Evolutionary conservation across 2,888 invertebrate species (phyloP).

Genomic region (Cataglyphis altisquamis): DNA sequence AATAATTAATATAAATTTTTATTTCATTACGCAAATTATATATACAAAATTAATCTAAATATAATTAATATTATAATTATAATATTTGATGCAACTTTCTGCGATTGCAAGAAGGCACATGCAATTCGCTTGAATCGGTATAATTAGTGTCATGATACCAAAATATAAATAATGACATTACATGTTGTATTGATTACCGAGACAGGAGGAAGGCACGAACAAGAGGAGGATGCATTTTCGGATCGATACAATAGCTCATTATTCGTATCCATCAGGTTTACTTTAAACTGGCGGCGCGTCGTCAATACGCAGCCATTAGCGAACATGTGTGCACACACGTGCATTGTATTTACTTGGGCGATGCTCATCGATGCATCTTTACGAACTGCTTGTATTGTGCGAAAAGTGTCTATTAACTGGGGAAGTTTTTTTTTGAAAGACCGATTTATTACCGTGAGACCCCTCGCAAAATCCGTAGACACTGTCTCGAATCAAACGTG

Average conservation of each 20-base stretch:
- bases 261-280: conserved; percentile 65
- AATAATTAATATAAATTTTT: neutral
- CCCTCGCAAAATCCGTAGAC: neutral
- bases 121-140: neutral
- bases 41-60: neutral
- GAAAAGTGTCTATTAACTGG: conserved; percentile 50
- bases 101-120: neutral
- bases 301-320: conserved; percentile 71
- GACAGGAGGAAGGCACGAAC: conserved; percentile 17
- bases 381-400: conserved; percentile 42
- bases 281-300: conserved; percentile 47
- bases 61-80: neutral
- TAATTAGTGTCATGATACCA: conserved; percentile 28
- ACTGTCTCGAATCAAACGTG: neutral
- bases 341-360: conserved; percentile 53
- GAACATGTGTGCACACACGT: conserved; percentile 68
- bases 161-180: conserved; percentile 32
- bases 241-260: conserved; percentile 70
- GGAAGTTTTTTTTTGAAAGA: conserved; percentile 18
- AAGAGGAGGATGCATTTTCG: conserved; percentile 49
- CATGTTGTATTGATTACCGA: conserved; percentile 26
- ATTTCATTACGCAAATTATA: neutral
- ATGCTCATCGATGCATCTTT: conserved; percentile 50
- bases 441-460: conserved; percentile 17
- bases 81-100: neutral